phyloP scores from a whole-genome alignment of 2,113 vertebrate species.

The Caranx melampygus region DNA sequence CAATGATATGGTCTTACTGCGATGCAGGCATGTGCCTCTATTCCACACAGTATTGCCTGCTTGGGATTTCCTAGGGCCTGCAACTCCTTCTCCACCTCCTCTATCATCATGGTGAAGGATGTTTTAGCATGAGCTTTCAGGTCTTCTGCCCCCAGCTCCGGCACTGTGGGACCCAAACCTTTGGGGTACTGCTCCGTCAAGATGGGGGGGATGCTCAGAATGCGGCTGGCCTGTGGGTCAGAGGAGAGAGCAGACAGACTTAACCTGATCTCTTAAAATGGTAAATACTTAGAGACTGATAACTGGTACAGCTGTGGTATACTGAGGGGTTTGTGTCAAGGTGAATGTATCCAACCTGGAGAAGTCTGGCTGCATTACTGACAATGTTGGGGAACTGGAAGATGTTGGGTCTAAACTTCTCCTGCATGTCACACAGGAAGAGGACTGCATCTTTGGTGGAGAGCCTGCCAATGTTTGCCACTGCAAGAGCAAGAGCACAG shows the following conservation, averaged over 20 bases:
- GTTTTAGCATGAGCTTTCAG: conserved; percentile 86
- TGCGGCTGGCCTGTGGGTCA: conserved; percentile 79
- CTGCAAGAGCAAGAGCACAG: conserved; percentile 51
- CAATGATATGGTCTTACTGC: conserved; percentile 77
- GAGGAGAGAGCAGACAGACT: background rate
- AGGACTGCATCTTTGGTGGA: conserved; percentile 84
- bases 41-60: conserved; percentile 89
- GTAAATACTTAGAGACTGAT: background rate
- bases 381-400: conserved; percentile 90
- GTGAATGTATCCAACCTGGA: conserved; percentile 82
- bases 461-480: conserved; percentile 83
- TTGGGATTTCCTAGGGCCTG: conserved; percentile 78
- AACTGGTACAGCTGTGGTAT: background rate
- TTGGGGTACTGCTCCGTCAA: conserved; percentile 92
- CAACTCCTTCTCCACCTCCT: conserved; percentile 82
- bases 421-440: conserved; percentile 93
- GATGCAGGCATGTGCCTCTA: conserved; percentile 91
- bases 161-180: conserved; percentile 90
- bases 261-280: background rate
- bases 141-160: conserved; percentile 85
- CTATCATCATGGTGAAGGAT: conserved; percentile 89
- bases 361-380: conserved; percentile 86
- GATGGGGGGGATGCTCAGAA: conserved; percentile 84
- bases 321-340: background rate
- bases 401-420: conserved; percentile 88